Percentiles rank a stretch among this genome's conserved stretches.
These are phyloP conservation scores for Brachionus koreanus DNA, from an alignment of 1,140 invertebrate species.

Conservation along the genomic window DNA sequence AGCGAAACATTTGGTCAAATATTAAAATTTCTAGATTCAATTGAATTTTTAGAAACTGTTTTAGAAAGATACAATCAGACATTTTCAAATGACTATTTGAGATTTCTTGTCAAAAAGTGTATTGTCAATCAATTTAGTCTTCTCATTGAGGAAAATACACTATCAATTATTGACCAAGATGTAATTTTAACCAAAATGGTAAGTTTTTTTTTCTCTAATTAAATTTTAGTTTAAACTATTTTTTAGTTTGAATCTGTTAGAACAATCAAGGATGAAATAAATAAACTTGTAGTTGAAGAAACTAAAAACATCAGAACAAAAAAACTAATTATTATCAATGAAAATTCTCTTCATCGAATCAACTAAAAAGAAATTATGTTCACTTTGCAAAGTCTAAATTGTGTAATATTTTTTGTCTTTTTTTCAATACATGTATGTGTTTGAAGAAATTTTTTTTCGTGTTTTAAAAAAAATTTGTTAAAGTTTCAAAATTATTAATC, in stretches of 20 bases:
- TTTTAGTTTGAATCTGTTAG: neutral
- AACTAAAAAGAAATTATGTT: neutral
- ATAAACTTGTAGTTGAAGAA: neutral
- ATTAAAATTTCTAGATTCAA: neutral
- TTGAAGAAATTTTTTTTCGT: too few relatives aligned
- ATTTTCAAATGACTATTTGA: neutral
- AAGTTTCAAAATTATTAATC: too few relatives aligned
- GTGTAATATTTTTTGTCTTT: too few relatives aligned
- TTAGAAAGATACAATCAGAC: neutral
- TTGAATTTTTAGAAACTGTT: neutral
- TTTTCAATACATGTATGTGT: too few relatives aligned
- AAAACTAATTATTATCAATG: neutral
- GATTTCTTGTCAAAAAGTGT: conserved; percentile 22
- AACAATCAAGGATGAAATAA: neutral
- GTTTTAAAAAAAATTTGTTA: too few relatives aligned
- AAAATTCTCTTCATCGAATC: neutral
- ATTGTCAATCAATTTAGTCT: neutral
- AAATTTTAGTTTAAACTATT: neutral
- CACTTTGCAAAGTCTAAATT: too few relatives aligned
- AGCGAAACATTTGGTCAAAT: neutral
- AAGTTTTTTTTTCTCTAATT: neutral
- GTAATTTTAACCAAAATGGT: neutral
- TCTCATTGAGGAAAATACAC: neutral
- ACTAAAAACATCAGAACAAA: neutral
- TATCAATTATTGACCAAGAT: neutral